phyloP scores from a whole-genome alignment of 2,113 vertebrate species.

The Amphiprion ocellaris region DNA sequence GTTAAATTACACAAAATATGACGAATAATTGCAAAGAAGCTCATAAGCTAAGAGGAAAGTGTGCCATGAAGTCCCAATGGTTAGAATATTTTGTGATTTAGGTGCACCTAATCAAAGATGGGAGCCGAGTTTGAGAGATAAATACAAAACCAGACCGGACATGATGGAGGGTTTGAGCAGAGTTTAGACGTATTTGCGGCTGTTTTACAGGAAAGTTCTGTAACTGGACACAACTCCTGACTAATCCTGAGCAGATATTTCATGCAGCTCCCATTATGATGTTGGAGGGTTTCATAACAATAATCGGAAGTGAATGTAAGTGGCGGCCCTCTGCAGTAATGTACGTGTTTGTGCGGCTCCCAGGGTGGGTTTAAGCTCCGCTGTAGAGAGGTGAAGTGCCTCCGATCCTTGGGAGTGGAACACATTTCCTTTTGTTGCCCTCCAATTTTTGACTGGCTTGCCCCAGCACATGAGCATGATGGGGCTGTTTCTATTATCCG shows the following conservation, averaged over 20 bases:
- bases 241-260: constrained; percentile 12
- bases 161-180: constrained; percentile 40
- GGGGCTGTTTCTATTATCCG: constrained; percentile 81
- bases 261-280: neutral
- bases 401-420: constrained; percentile 69
- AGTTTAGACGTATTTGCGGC: neutral
- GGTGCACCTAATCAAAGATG: too few relatives aligned
- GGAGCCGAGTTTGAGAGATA: neutral
- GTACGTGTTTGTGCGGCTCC: constrained; percentile 22
- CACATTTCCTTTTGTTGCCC: constrained; percentile 80
- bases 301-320: constrained; percentile 24
- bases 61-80: too few relatives aligned
- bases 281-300: constrained; percentile 14
- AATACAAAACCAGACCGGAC: constrained; percentile 27
- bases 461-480: constrained; percentile 77
- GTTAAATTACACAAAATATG: too few relatives aligned
- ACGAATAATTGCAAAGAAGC: too few relatives aligned
- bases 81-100: too few relatives aligned
- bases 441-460: constrained; percentile 76
- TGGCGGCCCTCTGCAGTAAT: constrained; percentile 1
- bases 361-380: constrained; percentile 45
- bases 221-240: neutral
- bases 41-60: too few relatives aligned
- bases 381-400: constrained; percentile 73
- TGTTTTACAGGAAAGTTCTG: neutral